Evolutionary conservation across 2,888 invertebrate genomes (phyloP).

Genomic region (Boloria selene): DNA sequence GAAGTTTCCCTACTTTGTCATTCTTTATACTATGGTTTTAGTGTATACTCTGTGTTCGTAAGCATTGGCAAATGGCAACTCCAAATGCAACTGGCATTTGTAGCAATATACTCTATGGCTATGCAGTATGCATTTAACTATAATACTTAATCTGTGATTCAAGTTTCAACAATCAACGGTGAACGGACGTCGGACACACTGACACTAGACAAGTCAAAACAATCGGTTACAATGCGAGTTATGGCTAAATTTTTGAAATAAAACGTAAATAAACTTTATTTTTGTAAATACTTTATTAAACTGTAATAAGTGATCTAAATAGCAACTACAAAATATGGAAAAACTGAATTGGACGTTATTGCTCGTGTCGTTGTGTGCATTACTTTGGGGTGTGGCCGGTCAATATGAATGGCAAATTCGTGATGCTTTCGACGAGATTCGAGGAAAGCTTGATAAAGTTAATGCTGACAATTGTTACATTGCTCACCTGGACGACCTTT

Average conservation of each 20-base stretch:
- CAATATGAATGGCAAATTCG: slow-evolving; percentile 96
- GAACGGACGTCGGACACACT: too few relatives aligned
- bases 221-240: slow-evolving; percentile 25
- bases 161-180: too few relatives aligned
- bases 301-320: slow-evolving; percentile 26
- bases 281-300: slow-evolving; percentile 18
- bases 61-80: too few relatives aligned
- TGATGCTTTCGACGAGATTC: slow-evolving; percentile 95
- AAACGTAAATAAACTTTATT: not conserved
- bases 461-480: slow-evolving; percentile 94
- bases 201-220: slow-evolving; percentile 17
- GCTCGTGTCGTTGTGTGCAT: slow-evolving; percentile 64
- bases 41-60: too few relatives aligned
- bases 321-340: slow-evolving; percentile 59
- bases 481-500: slow-evolving; percentile 91
- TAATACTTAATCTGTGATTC: too few relatives aligned
- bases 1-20: too few relatives aligned
- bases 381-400: slow-evolving; percentile 86
- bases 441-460: slow-evolving; percentile 91
- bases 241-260: slow-evolving; percentile 13
- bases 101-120: too few relatives aligned
- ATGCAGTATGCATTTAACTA: too few relatives aligned
- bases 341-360: slow-evolving; percentile 60
- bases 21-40: too few relatives aligned
- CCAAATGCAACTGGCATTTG: too few relatives aligned